A percentile compares a stretch with the other conserved stretches of the same genome.
Conservation (phyloP, 2,888 invertebrate genomes). For the Melipona bicolor region DNA sequence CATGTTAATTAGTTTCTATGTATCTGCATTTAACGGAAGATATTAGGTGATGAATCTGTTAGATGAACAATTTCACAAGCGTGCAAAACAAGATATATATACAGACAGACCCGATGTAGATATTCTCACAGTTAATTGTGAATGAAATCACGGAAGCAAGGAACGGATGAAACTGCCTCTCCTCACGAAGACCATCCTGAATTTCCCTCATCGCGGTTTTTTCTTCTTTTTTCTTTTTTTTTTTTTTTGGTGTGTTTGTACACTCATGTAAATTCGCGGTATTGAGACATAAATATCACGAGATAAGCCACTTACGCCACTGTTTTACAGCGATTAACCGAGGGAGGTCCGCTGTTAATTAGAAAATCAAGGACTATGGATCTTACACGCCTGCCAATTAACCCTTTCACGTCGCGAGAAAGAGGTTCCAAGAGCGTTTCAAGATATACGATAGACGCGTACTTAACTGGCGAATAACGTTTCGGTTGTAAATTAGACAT, state of each 20-base stretch:
- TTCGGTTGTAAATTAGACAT: slow-evolving; percentile 28
- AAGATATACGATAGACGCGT: slow-evolving; percentile 7
- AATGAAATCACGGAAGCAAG: slow-evolving; percentile 8
- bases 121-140: slow-evolving; percentile 8
- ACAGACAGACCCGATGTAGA: not conserved
- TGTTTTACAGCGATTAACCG: not conserved
- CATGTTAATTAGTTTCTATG: no score
- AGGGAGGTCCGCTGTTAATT: slow-evolving; percentile 19
- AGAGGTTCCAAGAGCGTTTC: not conserved
- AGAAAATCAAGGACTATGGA: slow-evolving; percentile 10
- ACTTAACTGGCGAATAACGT: slow-evolving; percentile 26
- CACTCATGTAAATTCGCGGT: slow-evolving; percentile 20
- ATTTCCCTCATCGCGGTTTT: not conserved
- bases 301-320: slow-evolving; percentile 17
- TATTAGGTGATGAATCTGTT: no score
- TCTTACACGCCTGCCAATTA: slow-evolving; percentile 29
- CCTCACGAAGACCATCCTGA: slow-evolving; percentile 9
- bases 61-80: no score
- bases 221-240: not conserved
- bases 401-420: slow-evolving; percentile 11
- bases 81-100: not conserved
- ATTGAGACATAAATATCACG: slow-evolving; percentile 31
- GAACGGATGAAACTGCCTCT: not conserved
- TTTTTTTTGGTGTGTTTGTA: no score
- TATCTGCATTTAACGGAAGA: no score